phyloP scores from a whole-genome alignment of 2,113 vertebrate genomes.

The Mustela lutreola region DNA sequence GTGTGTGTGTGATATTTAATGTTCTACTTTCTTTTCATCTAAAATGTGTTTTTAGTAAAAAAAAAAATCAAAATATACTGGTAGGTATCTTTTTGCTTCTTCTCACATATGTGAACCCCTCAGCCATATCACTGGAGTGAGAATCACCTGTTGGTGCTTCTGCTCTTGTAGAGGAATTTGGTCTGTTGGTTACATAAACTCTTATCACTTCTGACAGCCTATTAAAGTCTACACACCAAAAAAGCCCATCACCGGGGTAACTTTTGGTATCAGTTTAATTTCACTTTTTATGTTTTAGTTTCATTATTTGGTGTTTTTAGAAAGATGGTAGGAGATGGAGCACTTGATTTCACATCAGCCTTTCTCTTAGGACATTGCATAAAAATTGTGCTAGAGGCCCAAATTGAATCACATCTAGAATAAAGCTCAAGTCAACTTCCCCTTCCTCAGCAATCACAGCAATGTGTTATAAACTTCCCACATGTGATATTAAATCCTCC shows the following conservation, averaged over 20 bases:
- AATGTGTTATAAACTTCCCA: not conserved
- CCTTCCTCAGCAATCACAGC: not conserved
- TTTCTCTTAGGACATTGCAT: not conserved
- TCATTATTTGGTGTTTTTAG: conserved; percentile 5
- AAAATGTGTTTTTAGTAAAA: not conserved
- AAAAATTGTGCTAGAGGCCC: not conserved
- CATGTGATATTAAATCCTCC: not conserved
- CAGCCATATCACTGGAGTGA: not conserved
- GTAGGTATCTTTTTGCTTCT: not conserved
- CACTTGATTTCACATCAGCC: not conserved
- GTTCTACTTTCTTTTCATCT: not conserved
- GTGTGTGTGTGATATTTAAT: not conserved
- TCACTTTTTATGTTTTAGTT: not conserved
- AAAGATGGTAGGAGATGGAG: not conserved
- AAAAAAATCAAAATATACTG: not conserved
- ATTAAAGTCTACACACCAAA: not conserved
- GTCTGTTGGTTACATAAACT: not conserved
- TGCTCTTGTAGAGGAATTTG: not conserved
- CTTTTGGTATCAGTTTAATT: not conserved
- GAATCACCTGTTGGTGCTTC: not conserved
- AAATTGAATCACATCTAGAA: not conserved
- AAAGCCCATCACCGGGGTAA: not conserved
- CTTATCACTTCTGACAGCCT: not conserved
- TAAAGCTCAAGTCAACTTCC: not conserved
- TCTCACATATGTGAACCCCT: not conserved